A percentile compares a stretch with the other conserved stretches of the same genome.
Conservation (phyloP, 30 jellyfish, hydroid and myxozoan genomes). For the Catostylus mosaicus region DNA sequence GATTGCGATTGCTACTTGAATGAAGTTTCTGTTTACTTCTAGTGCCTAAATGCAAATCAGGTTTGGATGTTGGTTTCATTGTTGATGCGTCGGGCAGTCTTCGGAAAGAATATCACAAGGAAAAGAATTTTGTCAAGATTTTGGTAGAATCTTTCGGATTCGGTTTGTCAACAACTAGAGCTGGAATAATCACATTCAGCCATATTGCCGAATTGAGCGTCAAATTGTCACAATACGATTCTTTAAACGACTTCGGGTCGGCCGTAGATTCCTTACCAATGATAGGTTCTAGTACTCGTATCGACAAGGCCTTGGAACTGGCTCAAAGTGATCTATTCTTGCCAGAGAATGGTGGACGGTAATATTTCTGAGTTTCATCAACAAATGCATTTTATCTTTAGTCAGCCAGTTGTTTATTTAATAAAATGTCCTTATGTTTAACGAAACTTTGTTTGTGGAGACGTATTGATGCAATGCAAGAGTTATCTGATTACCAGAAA, state of each 20-base stretch:
- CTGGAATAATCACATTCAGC: slow-evolving; percentile 56
- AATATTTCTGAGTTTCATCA: too few species aligned
- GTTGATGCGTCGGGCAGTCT: slow-evolving; percentile 78
- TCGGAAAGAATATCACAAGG: slow-evolving; percentile 55
- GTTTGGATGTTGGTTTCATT: slow-evolving; percentile 75
- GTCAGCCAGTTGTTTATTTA: too few species aligned
- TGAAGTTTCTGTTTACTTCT: too few species aligned
- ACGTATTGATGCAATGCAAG: too few species aligned
- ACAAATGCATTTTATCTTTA: too few species aligned
- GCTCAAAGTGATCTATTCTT: slow-evolving; percentile 28
- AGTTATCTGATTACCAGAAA: too few species aligned
- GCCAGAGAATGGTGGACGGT: slow-evolving; percentile 44
- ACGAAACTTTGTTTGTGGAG: too few species aligned
- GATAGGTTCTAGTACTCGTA: slow-evolving; percentile 61
- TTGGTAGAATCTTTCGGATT: slow-evolving; percentile 11
- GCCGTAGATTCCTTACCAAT: slow-evolving; percentile 56
- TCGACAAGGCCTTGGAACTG: slow-evolving; percentile 49
- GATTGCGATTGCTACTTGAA: too few species aligned
- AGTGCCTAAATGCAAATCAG: slow-evolving; percentile 74
- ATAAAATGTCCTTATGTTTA: too few species aligned
- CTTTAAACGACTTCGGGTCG: neutral
- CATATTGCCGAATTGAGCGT: slow-evolving; percentile 30
- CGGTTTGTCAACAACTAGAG: slow-evolving; percentile 17
- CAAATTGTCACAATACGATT: slow-evolving; percentile 19
- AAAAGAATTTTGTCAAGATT: slow-evolving; percentile 60